Conservation (phyloP, 2,888 invertebrate genomes). For the Andrena marginata region DNA sequence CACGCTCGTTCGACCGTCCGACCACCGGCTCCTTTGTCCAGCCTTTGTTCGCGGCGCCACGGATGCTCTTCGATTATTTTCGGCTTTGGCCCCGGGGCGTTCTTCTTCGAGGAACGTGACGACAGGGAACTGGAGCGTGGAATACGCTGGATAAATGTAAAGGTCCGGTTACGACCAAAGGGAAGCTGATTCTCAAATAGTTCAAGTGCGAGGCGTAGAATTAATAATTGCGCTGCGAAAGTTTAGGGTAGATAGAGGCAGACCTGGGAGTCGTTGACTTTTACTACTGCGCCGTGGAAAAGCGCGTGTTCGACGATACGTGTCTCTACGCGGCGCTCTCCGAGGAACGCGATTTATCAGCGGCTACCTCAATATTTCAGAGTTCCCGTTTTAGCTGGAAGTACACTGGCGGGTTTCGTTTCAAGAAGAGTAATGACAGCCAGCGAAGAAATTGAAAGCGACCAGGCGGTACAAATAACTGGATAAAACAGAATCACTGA, state of each 20-base stretch:
- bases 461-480: not conserved
- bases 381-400: constrained; percentile 8
- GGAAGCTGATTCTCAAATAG: not conserved
- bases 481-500: not conserved
- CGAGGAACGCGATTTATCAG: not conserved
- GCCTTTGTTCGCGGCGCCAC: not conserved
- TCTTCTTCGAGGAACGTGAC: not conserved
- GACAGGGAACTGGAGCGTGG: not conserved
- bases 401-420: not conserved
- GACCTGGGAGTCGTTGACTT: constrained; percentile 10
- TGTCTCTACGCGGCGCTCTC: not conserved
- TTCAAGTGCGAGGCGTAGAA: not conserved
- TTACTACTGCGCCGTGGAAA: not conserved
- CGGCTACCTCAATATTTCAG: not conserved
- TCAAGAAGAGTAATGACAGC: constrained; percentile 1
- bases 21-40: not conserved
- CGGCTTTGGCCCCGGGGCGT: not conserved
- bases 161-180: too few species aligned
- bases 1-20: not conserved
- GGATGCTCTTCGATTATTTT: constrained; percentile 7
- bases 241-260: not conserved
- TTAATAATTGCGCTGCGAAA: not conserved
- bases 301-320: constrained; percentile 4
- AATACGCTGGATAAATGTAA: not conserved
- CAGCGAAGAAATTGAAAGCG: constrained; percentile 1